These are phyloP conservation scores for Ephestia elutella DNA, from an alignment of 1,140 invertebrate species.

Conservation along the genomic window DNA sequence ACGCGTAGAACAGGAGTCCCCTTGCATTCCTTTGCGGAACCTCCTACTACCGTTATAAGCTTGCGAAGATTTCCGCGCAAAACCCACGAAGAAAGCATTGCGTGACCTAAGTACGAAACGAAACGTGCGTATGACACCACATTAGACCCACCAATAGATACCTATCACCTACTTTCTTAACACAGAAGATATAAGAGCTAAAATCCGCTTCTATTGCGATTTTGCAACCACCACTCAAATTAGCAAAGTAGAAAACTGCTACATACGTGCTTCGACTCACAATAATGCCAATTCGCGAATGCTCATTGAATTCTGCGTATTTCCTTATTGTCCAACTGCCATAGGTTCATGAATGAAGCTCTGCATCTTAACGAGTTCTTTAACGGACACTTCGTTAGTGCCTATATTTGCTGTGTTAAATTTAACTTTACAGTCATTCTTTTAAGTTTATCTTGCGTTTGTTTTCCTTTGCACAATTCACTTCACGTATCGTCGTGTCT, in stretches of 20 bases:
- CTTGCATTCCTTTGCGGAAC: slow-evolving; percentile 50
- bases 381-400: slow-evolving; percentile 34
- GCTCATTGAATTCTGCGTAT: slow-evolving; percentile 65
- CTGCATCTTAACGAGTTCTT: slow-evolving; percentile 59
- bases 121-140: slow-evolving; percentile 40
- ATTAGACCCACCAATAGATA: slow-evolving; percentile 27
- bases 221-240: slow-evolving; percentile 18
- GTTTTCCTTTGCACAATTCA: not conserved
- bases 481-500: not conserved
- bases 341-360: slow-evolving; percentile 56
- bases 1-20: slow-evolving; percentile 7
- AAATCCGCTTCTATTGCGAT: slow-evolving; percentile 28
- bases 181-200: slow-evolving; percentile 32
- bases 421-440: not conserved
- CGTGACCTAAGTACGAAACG: slow-evolving; percentile 57
- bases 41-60: slow-evolving; percentile 61
- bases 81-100: slow-evolving; percentile 68
- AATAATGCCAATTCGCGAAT: slow-evolving; percentile 62
- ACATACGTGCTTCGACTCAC: slow-evolving; percentile 48
- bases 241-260: slow-evolving; percentile 50
- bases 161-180: slow-evolving; percentile 33
- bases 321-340: slow-evolving; percentile 62
- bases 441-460: not conserved
- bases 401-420: slow-evolving; percentile 7
- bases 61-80: slow-evolving; percentile 66